These are phyloP conservation scores for Elachura formosa DNA, from an alignment of 2,113 vertebrate species.

Conservation along the genomic window DNA sequence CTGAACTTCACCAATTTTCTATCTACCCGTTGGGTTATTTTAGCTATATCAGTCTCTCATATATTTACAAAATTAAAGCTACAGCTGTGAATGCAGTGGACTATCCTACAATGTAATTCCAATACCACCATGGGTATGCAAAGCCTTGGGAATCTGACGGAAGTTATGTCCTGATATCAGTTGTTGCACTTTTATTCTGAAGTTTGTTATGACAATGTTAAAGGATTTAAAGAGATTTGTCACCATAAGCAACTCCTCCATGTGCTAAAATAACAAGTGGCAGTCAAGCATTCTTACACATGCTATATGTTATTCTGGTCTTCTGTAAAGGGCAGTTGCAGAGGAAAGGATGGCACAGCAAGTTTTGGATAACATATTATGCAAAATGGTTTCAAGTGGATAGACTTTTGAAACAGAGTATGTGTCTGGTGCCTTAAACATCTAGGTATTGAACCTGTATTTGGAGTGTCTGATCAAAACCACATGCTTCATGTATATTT, in stretches of 20 bases:
- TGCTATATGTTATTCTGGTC: not conserved
- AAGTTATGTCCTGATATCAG: not conserved
- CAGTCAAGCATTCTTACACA: not conserved
- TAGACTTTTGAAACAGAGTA: not conserved
- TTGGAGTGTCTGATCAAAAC: not conserved
- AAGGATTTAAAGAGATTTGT: not conserved
- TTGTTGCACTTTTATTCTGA: not conserved
- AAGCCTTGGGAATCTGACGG: not conserved
- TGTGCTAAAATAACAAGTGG: not conserved
- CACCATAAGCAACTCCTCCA: not conserved
- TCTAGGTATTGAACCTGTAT: not conserved
- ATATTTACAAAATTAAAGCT: not conserved
- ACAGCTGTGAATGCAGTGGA: not conserved
- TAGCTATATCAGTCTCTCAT: not conserved
- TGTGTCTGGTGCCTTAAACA: not conserved
- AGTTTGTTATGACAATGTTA: not conserved
- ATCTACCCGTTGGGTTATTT: not conserved
- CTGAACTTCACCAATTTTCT: not conserved
- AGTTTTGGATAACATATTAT: not conserved
- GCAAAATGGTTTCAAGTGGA: not conserved
- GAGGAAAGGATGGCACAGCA: not conserved
- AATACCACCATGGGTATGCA: rapidly evolving
- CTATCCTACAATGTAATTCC: not conserved
- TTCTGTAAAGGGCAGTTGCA: not conserved
- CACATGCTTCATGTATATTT: not conserved